Conservation (phyloP, 2,888 invertebrate species). For the Cremastinae sp. region DNA sequence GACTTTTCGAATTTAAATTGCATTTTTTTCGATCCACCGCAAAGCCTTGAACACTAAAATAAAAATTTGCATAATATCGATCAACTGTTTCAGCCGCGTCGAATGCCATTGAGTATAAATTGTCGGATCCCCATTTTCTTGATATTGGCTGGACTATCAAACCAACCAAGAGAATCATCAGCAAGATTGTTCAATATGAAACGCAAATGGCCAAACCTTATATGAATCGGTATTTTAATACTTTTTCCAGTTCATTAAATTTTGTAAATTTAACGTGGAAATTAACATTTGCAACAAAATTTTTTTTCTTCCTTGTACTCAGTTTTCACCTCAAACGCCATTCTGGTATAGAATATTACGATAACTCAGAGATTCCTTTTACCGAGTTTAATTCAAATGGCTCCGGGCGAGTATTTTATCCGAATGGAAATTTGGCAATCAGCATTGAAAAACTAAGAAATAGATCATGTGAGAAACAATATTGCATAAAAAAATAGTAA, state of each 20-base stretch:
- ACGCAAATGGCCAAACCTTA: slow-evolving; percentile 65
- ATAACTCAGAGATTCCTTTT: slow-evolving; percentile 62
- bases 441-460: slow-evolving; percentile 55
- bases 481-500: too few species aligned
- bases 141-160: slow-evolving; percentile 70
- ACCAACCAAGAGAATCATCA: slow-evolving; percentile 65
- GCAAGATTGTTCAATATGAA: slow-evolving; percentile 66
- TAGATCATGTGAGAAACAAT: slow-evolving; percentile 66
- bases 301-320: slow-evolving; percentile 19
- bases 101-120: slow-evolving; percentile 72
- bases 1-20: too few species aligned
- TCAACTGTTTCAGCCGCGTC: slow-evolving; percentile 65
- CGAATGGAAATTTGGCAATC: slow-evolving; percentile 67
- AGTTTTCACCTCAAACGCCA: slow-evolving; percentile 63
- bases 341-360: slow-evolving; percentile 61
- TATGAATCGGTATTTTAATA: slow-evolving; percentile 64
- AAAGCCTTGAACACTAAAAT: too few species aligned
- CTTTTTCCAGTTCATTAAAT: not conserved
- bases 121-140: slow-evolving; percentile 70
- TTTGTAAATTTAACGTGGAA: not conserved
- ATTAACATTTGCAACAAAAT: not conserved
- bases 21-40: too few species aligned
- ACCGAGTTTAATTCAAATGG: slow-evolving; percentile 59
- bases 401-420: slow-evolving; percentile 67
- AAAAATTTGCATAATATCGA: slow-evolving; percentile 59